Evolutionary conservation across 2,888 invertebrate genomes (phyloP).

Genomic region (Mimachlamys varia): DNA sequence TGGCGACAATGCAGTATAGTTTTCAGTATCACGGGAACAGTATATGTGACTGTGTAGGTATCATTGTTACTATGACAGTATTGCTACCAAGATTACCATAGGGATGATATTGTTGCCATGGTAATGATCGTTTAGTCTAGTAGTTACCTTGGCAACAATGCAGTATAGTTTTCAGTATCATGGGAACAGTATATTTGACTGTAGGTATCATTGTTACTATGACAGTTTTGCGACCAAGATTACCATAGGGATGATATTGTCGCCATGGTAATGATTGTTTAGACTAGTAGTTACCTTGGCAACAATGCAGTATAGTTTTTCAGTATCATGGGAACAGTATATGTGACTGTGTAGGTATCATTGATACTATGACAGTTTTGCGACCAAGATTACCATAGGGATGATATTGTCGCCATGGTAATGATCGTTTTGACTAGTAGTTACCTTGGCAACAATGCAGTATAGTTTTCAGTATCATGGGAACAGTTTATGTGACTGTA

Average conservation of each 20-base stretch:
- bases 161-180: too few species aligned
- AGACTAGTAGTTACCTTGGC: background rate
- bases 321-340: too few species aligned
- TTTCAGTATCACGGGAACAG: too few species aligned
- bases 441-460: too few species aligned
- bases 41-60: too few species aligned
- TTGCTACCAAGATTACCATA: background rate
- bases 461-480: too few species aligned
- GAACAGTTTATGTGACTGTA: background rate
- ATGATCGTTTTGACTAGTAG: background rate
- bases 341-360: too few species aligned
- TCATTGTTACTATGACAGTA: background rate
- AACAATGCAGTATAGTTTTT: too few species aligned
- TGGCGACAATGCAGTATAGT: too few species aligned
- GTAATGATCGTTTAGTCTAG: background rate
- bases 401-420: background rate
- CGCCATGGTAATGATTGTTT: background rate
- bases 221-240: background rate
- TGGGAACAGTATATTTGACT: too few species aligned
- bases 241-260: background rate
- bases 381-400: background rate
- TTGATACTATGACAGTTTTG: background rate
- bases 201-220: background rate
- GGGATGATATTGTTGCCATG: background rate
- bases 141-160: background rate